Evolutionary conservation across 2,888 invertebrate species (phyloP), one percentile per base, ranked within the genome.

Genomic region (Lasioglossum lativentre): DNA sequence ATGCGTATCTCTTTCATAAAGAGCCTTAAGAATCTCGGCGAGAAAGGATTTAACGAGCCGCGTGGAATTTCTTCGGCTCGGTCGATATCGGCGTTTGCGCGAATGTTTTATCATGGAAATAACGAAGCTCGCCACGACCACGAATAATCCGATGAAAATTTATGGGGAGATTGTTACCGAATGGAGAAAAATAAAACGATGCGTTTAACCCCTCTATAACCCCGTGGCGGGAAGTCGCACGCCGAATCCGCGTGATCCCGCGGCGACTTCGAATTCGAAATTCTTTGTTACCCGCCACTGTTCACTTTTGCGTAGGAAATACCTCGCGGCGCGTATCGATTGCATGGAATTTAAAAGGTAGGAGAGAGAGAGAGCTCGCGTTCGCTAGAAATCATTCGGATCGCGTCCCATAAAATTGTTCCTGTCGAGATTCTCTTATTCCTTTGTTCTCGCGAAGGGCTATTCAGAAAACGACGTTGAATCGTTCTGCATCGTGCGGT

Each of bases 401-500:
- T 83, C 73, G 66, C 71, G 59, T 78, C 66, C 30, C 77, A 68
- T 87, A 87, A 89, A 86, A 87, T 72, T 78, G 81, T 73, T 72
- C 70, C 56, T 12, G 30, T 40, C 23, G 68, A 52, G 59, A 66
- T 78, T 68, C 72, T 56, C 30, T 40, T 74, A 52, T 78, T 85
- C 81, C 79, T 82, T 76, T 80, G 56, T 73, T 23, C 73, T 47
- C 68, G 19, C 80, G 79, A 78, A 78, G 82, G 83, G 78, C 85
- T 82, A 86, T 88, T 88, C 77, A 80, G 83, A 63, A 40, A 85
- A 78, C 78, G 81, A 84, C 84, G 83, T 86, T 85, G 83, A 90
- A 89, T 90, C 82, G 89, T 84, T 75, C 78, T 80, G 89, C 81
- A 83, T 85, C 78, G 70, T 40, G 75, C 79, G 73, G 87, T 89